Evolutionary conservation across 2,797 vertebrate species (phyloP), one percentile per base, ranked within the genome.

Genomic region (Hozukius guyotensis): DNA sequence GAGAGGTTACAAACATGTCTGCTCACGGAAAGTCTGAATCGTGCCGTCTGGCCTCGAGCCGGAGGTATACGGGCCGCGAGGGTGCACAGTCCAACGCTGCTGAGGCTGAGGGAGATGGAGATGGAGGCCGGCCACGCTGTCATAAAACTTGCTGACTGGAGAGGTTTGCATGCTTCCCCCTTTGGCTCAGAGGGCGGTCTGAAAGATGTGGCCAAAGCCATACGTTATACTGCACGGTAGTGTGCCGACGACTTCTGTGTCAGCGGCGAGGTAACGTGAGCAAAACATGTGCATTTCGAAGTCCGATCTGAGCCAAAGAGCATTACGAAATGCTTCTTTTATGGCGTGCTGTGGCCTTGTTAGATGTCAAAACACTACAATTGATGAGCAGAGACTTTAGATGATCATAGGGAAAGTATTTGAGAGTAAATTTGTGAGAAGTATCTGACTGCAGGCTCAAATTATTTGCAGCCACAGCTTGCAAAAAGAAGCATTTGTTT

Each of bases 1-100:
- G 71, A 87, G 91, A 93, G 93, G 93, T 94, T 93, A 93, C 94
- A 94, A 94, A 95, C 89, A 91, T 80, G 88, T 96, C 96, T 95
- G 93, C 95, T 97, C 94, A 94, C 95, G 97, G 97, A 97, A 98
- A 97, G 87, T 97, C 92, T 97, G 95, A 95, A 89, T 88, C 92
- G n/a, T 3, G 12, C 6, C 29, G 70, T 90, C 93, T 97, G 96
- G 96, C 96, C 0, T 3, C 0, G 9, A 79, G 95, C 96, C 96
- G 80, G 56, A 78, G 80, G 78, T 82, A 75, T 78, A 31, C 18
- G 80, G 78, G 67, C 88, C 71, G 73, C 83, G 16, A 77, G 82
- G 62, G 72, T 64, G 75, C 83, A 71, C 69, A 4, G 31, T 87
- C 83, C 91, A 90, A 89, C 89, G 90, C 93, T 77, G 94, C 64